Evolutionary conservation across 30 jellyfish, hydroid and myxozoan species (phyloP).

Genomic region (Pseudorhiza aurosa): DNA sequence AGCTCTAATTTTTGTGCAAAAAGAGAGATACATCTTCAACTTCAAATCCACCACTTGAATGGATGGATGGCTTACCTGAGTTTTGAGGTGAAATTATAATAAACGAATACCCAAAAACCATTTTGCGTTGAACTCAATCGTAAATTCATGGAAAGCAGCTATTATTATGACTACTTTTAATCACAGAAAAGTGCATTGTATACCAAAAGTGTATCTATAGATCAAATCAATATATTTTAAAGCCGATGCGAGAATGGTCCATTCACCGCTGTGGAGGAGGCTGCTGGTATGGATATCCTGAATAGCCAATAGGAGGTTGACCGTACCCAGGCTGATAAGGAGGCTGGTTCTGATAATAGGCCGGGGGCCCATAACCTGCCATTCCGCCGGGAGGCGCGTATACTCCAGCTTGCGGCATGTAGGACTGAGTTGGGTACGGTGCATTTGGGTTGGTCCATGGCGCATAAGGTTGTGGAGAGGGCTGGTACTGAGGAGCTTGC

Average conservation of each 20-base stretch:
- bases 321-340: slow-evolving; percentile 54
- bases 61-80: no score
- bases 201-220: no score
- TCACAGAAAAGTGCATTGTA: no score
- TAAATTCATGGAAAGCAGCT: no score
- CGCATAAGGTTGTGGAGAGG: slow-evolving; percentile 42
- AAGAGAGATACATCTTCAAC: no score
- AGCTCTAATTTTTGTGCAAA: no score
- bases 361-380: slow-evolving; percentile 71
- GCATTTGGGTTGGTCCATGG: slow-evolving; percentile 60
- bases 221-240: no score
- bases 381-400: slow-evolving; percentile 97
- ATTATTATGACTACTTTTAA: no score
- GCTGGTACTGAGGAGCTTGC: slow-evolving; percentile 54
- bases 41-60: no score
- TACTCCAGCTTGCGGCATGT: slow-evolving; percentile 95
- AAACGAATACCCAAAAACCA: no score
- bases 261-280: slow-evolving; percentile 77
- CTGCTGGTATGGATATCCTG: slow-evolving; percentile 87
- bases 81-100: no score
- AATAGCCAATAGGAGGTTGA: slow-evolving; percentile 89
- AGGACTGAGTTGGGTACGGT: slow-evolving; percentile 88
- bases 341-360: slow-evolving; percentile 44
- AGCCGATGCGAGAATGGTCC: background rate
- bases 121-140: no score